These are phyloP conservation scores for Plumapathes pennacea DNA, from an alignment of 92 coral and sea anemone species.

Conservation along the genomic window DNA sequence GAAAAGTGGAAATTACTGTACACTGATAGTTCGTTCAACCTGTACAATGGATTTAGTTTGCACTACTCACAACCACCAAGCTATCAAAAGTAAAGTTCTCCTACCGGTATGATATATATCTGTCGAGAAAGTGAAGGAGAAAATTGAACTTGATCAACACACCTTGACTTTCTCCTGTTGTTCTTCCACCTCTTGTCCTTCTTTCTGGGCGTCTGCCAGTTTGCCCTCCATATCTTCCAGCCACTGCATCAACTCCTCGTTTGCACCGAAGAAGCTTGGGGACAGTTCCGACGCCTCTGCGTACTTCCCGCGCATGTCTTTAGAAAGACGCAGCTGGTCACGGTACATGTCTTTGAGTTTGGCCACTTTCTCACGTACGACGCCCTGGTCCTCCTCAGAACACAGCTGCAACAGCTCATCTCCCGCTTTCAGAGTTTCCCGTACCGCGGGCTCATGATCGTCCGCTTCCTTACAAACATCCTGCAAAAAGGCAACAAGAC, in stretches of 20 bases:
- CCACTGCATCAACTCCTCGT: conserved; percentile 79
- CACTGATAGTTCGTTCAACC: no score
- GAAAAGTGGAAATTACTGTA: no score
- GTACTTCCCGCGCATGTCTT: conserved; percentile 58
- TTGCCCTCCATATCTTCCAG: conserved; percentile 72
- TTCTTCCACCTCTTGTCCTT: conserved; percentile 50
- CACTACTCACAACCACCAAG: no score
- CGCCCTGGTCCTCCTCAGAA: conserved; percentile 76
- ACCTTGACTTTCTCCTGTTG: conserved; percentile 64
- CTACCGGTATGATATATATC: no score
- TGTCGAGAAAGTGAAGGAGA: no score
- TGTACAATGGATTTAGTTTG: no score
- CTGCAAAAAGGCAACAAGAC: conserved; percentile 41
- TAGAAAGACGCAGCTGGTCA: conserved; percentile 49
- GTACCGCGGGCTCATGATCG: conserved; percentile 64
- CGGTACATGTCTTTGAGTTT: conserved; percentile 78
- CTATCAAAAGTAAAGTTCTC: no score
- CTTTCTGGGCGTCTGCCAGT: conserved; percentile 30
- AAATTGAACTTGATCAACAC: not conserved
- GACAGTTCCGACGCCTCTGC: conserved; percentile 78
- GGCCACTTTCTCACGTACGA: conserved; percentile 85
- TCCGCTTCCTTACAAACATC: conserved; percentile 70
- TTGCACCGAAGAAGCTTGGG: conserved; percentile 64
- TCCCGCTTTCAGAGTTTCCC: conserved; percentile 67
- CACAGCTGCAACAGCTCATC: conserved; percentile 74